Conservation (phyloP, 2,113 vertebrate genomes). For the Pituophis catenifer region DNA sequence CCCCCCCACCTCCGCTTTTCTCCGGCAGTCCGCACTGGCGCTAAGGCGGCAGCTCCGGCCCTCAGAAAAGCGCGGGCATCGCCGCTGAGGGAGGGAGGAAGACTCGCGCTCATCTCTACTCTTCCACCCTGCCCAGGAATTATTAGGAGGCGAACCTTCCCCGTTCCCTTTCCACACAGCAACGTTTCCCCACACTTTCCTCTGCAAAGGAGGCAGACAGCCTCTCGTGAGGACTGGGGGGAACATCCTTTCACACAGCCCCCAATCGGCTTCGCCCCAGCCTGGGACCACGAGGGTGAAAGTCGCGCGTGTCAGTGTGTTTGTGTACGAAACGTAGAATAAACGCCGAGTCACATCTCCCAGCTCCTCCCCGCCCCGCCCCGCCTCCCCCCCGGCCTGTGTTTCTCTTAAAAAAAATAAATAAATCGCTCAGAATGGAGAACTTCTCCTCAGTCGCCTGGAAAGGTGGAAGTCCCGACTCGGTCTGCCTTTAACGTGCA, state of each 20-base stretch:
- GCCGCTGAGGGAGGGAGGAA: not conserved
- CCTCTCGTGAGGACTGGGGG: not conserved
- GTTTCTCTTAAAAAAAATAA: not conserved
- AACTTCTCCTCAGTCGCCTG: constrained; percentile 19
- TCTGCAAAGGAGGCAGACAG: not conserved
- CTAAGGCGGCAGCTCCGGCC: not conserved
- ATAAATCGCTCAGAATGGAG: constrained; percentile 32
- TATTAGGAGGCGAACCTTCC: not conserved
- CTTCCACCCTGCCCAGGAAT: not conserved
- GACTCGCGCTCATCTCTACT: too few relatives aligned
- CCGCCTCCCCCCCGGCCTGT: not conserved
- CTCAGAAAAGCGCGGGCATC: constrained; percentile 19
- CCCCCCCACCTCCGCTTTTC: constrained; percentile 2
- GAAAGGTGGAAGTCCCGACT: constrained; percentile 35
- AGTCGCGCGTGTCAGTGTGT: not conserved
- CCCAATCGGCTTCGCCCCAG: not conserved
- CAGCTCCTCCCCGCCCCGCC: not conserved
- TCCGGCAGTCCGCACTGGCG: not conserved
- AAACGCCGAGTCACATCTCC: not conserved
- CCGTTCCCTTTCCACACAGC: not conserved
- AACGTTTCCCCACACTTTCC: too few relatives aligned
- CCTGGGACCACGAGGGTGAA: constrained; percentile 5
- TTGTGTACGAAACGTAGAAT: not conserved
- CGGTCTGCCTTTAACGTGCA: not conserved
- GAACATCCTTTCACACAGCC: not conserved